phyloP scores from a whole-genome alignment of 1,140 invertebrate species.

The Batillaria attramentaria region DNA sequence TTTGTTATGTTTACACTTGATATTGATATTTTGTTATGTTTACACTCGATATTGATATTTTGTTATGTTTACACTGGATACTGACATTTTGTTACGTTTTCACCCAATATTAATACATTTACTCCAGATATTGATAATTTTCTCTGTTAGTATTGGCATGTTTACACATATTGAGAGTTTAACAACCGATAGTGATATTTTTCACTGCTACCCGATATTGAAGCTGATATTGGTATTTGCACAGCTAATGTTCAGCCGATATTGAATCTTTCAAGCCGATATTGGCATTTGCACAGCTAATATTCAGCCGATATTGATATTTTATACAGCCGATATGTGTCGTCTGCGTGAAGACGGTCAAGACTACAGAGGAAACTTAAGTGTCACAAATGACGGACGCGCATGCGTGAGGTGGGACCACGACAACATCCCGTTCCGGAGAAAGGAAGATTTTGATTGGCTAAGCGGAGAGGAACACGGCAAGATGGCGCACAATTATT shows the following conservation, averaged over 20 bases:
- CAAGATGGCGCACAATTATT: not conserved
- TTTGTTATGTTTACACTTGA: too few relatives aligned
- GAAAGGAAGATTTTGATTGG: slow-evolving; percentile 5
- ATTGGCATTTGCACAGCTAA: not conserved
- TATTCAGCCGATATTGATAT: not conserved
- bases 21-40: too few relatives aligned
- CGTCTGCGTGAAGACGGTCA: not conserved
- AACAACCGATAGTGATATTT: not conserved
- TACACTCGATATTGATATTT: too few relatives aligned
- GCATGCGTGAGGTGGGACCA: slow-evolving; percentile 6
- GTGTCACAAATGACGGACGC: not conserved
- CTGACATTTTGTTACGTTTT: too few relatives aligned
- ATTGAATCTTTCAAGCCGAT: not conserved
- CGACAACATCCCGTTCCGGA: not conserved
- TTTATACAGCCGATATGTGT: not conserved
- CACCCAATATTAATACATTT: too few relatives aligned
- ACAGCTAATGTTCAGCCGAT: not conserved
- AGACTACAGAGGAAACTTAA: not conserved
- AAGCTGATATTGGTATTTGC: not conserved
- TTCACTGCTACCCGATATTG: not conserved
- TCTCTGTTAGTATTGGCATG: not conserved
- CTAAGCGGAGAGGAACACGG: not conserved
- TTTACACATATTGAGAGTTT: not conserved
- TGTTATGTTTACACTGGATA: too few relatives aligned
- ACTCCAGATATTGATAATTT: too few relatives aligned